A percentile compares a stretch with the other conserved stretches of the same genome.
Evolutionary conservation across 2,888 invertebrate species (phyloP).

Genomic region (Herminia tarsipennalis): DNA sequence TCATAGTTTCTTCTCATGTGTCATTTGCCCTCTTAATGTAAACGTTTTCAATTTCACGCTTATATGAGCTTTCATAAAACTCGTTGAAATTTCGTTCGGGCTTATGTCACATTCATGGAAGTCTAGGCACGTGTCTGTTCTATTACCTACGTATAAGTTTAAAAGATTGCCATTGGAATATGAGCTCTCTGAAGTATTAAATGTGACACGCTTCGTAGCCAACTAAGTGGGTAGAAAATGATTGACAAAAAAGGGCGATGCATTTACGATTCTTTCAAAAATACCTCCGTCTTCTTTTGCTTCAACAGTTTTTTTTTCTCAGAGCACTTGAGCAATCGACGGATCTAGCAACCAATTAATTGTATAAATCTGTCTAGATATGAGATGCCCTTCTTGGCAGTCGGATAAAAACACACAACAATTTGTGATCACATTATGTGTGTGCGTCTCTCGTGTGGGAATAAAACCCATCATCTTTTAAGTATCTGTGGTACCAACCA

Average conservation of each 20-base stretch:
- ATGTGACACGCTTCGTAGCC: background rate
- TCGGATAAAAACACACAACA: no score
- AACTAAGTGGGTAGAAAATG: background rate
- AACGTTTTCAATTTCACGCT: slow-evolving; percentile 25
- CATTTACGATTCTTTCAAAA: no score
- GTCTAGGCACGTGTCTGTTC: slow-evolving; percentile 26
- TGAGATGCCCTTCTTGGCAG: no score
- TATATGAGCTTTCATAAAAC: slow-evolving; percentile 18
- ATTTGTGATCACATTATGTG: no score
- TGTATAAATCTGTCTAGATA: no score
- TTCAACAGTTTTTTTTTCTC: no score
- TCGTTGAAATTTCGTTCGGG: slow-evolving; percentile 22
- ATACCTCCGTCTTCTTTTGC: background rate
- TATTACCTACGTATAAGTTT: slow-evolving; percentile 22
- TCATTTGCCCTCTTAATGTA: slow-evolving; percentile 21
- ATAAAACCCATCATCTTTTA: no score
- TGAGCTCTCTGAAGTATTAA: slow-evolving; percentile 7
- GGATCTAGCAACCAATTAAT: no score
- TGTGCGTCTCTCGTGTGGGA: no score
- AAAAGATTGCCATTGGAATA: slow-evolving; percentile 13
- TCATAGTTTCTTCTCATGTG: slow-evolving; percentile 7
- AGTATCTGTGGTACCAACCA: no score
- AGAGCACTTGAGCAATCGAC: no score
- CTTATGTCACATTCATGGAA: slow-evolving; percentile 18
- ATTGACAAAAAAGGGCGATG: background rate